Conservation (phyloP, 1,140 invertebrate genomes). For the Euwallacea fornicatus region DNA sequence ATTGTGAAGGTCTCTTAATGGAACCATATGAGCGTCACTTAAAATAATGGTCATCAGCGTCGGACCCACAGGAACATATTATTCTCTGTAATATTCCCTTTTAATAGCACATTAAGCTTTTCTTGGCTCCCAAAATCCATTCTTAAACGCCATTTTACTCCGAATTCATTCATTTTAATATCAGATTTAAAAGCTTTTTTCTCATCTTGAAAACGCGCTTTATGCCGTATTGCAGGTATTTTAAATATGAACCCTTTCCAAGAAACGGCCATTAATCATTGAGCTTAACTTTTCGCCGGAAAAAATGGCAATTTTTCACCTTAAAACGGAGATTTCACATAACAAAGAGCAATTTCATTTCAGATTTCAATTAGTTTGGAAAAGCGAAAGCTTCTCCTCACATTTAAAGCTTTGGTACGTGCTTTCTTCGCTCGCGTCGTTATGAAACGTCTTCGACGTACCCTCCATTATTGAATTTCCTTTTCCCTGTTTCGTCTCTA, state of each 20-base stretch:
- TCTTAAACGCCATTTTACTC: constrained; percentile 1
- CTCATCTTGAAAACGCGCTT: neutral
- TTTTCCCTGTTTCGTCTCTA: constrained; percentile 16
- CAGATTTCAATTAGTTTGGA: too few relatives aligned
- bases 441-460: neutral
- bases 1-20: constrained; percentile 5
- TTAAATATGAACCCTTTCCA: constrained; percentile 3
- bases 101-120: neutral
- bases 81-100: too few relatives aligned
- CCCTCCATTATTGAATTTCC: constrained; percentile 14
- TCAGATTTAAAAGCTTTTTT: constrained; percentile 10
- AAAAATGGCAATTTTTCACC: too few relatives aligned
- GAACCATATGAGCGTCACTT: constrained; percentile 3
- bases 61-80: too few relatives aligned
- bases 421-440: neutral
- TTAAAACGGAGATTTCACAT: too few relatives aligned
- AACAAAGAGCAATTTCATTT: too few relatives aligned
- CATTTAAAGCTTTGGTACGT: neutral
- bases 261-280: neutral
- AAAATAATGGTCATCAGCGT: constrained; percentile 7
- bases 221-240: neutral
- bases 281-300: too few relatives aligned
- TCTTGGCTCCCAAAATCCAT: neutral
- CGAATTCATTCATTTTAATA: constrained; percentile 6
- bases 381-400: too few relatives aligned